Conservation (phyloP, 2,113 vertebrate species). For the Clinocottus analis region DNA sequence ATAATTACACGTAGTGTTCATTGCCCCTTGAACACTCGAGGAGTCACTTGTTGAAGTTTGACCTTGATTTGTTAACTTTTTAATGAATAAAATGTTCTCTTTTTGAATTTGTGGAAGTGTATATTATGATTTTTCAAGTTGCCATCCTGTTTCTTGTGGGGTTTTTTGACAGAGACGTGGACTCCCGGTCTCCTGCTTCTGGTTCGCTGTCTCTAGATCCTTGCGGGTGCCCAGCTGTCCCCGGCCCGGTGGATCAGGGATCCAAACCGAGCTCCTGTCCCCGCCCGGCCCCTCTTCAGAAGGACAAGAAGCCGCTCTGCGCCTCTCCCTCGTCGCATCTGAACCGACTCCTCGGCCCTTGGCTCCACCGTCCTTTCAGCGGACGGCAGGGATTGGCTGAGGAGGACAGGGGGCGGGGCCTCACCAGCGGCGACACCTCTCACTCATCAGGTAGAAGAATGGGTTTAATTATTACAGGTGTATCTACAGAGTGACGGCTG, state of each 20-base stretch:
- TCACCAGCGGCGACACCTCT: background rate
- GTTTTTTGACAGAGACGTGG: background rate
- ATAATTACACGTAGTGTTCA: background rate
- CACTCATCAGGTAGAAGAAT: slow-evolving; percentile 31
- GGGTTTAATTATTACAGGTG: background rate
- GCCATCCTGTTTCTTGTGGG: background rate
- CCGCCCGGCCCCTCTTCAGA: background rate
- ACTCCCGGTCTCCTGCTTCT: background rate
- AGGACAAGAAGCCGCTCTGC: slow-evolving; percentile 10
- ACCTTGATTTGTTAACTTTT: background rate
- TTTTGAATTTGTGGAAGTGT: background rate
- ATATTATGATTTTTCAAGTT: background rate
- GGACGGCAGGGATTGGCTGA: slow-evolving; percentile 9
- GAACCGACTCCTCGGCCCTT: slow-evolving; percentile 20
- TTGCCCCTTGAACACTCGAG: too few relatives aligned
- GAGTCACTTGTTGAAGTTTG: too few relatives aligned
- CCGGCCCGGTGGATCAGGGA: background rate
- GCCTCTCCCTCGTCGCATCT: slow-evolving; percentile 26
- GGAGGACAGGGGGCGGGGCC: background rate
- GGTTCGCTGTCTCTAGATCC: background rate
- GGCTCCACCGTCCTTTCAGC: slow-evolving; percentile 8
- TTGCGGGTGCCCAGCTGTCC: background rate
- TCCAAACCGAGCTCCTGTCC: background rate
- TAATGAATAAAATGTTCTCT: background rate
- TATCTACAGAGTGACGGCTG: background rate